Base-by-base conservation (phyloP, 1,140 invertebrate genomes). In the Chrysomallon squamiferum region DNA sequence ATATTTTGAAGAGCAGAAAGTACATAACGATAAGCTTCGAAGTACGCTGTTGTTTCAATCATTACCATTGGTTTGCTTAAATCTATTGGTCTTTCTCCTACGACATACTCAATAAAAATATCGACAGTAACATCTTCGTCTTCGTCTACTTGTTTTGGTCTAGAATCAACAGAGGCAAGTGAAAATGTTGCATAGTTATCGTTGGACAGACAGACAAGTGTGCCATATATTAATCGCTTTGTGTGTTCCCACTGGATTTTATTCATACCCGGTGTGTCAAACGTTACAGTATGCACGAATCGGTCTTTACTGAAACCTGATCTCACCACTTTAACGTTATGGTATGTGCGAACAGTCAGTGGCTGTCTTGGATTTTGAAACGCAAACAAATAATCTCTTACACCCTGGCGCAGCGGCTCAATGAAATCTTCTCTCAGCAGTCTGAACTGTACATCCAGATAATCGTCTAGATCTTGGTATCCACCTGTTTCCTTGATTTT, bases 401-500 rank as follows among this genome's bases (percentile, higher is more conserved):
- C 77, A 18, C 86, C 86, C 7, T 77, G 59, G 61, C 86, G 66
- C 6, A 88, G 63, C 15, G 87, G 84, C 15, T 69, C 59, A 54
- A 86, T 59, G 62, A 86, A 87, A 73, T 95, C 93, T 85, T 94
- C 92, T 13, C 91, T 80, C 30, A 95, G 79, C 3, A 94, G 82
- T 15, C 91, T 83, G 75, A 92, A 93, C 72, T 95, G 93, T 0
- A 91, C 87, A 75, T 93, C 91, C 5, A 95, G 81, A 77, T 95
- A 95, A 71, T 93, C 88, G 27, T 91, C 86, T 0, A 89, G 84
- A 79, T 88, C 83, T 5, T 80, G 65, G 78, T 92, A 93, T 0
- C 82, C 75, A 3, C 91, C 91, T 47, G 88, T 72, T 0, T 87
- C 75, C 50, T 90, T 88, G 77, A 91, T 91, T 20, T 87, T 84